Evolutionary conservation across 2,888 invertebrate species (phyloP), one percentile per base, ranked within the genome.

Genomic region (Megaustenia siamemsis): DNA sequence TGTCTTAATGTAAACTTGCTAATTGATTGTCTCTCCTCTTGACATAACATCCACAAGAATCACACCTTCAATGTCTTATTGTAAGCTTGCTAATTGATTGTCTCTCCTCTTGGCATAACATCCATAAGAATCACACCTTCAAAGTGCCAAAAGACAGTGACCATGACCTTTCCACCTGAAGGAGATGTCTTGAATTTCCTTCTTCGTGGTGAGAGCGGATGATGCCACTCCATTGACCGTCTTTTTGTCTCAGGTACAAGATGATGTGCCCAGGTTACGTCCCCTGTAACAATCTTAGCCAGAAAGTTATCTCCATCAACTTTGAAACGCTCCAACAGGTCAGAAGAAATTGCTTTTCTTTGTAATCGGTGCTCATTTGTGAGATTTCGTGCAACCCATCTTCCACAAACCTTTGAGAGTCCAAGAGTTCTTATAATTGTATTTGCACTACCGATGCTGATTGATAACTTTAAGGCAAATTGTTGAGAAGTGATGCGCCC

Each of bases 131-230:
- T 60, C 60, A 60, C 60, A 5, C n/a, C 60, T 60, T 60, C 60
- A 60, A 60, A 28, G 60, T 60, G 28, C 60, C 28, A 60, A 60
- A 60, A 60, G 60, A 60, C 60, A 60, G 60, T 60, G 60, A 60
- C 28, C 60, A 60, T 28, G 28, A 60, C n/a, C 60, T 60, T 60
- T 60, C 60, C 60, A 28, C 1, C n/a, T 60, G 60, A 60, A 60
- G 60, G 60, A 60, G 28, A 28, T 60, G 28, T 60, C 28, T 60
- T 60, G 60, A 28, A 60, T 60, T 60, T 28, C 15, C 28, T 60
- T 60, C 21, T 56, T 56, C 8, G 24, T 56, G 24, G 10, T 56
- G 56, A 56, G 12, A 21, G 56, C 24, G 56, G 56, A 21, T 56
- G 56, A 56, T 56, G 56, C 56, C 24, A 18, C 10, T 56, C 56